Conservation (phyloP, 2,113 vertebrate genomes). For the Rhabdornis inornatus region DNA sequence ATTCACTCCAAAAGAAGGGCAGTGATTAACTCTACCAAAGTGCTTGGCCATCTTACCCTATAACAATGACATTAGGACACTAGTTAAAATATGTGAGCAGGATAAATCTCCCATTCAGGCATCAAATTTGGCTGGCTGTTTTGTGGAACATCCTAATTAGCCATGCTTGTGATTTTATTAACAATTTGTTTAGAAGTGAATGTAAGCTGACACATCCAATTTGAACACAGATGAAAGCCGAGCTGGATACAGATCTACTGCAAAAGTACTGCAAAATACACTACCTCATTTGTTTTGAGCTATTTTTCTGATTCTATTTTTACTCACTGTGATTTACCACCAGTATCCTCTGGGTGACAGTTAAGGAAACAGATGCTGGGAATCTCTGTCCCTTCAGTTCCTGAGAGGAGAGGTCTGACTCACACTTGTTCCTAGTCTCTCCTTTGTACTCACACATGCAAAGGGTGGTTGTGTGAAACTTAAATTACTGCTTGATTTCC, state of each 20-base stretch:
- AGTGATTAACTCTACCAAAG: not conserved
- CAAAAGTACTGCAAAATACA: slow-evolving; percentile 21
- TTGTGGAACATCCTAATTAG: not conserved
- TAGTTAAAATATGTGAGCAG: not conserved
- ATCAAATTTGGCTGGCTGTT: not conserved
- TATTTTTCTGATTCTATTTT: slow-evolving; percentile 85
- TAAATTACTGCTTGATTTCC: slow-evolving; percentile 85
- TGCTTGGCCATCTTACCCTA: not conserved
- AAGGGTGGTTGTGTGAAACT: slow-evolving; percentile 82
- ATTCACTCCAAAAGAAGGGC: not conserved
- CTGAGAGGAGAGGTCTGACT: slow-evolving; percentile 85
- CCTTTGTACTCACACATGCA: slow-evolving; percentile 90
- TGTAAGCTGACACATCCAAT: not conserved
- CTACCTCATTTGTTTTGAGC: slow-evolving; percentile 64
- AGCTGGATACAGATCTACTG: not conserved
- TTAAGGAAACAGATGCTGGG: slow-evolving; percentile 98
- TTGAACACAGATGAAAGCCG: slow-evolving; percentile 21
- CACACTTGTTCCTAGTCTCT: slow-evolving; percentile 74
- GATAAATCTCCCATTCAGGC: not conserved
- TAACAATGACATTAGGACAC: not conserved
- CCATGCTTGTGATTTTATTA: slow-evolving; percentile 7
- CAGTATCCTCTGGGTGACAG: slow-evolving; percentile 88
- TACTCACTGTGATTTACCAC: slow-evolving; percentile 86
- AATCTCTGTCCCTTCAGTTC: slow-evolving; percentile 89
- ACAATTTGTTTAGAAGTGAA: slow-evolving; percentile 6